Evolutionary conservation across 1,140 invertebrate species (phyloP), one percentile per base, ranked within the genome.

Genomic region (Formica exsecta): DNA sequence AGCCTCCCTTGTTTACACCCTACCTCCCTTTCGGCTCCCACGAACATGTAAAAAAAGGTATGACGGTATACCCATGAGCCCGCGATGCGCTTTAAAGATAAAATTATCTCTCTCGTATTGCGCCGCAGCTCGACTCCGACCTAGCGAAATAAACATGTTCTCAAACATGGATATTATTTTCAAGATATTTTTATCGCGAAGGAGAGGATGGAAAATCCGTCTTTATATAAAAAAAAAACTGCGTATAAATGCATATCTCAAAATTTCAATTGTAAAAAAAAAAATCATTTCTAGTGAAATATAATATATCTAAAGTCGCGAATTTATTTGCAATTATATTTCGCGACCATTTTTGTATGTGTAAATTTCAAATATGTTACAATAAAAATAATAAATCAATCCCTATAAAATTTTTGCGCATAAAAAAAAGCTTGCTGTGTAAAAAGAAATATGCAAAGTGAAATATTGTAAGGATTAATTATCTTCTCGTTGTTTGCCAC

Each of bases 1-100:
- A 57, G 66, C 51, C 38, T 22, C 51, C 68, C 79, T 74, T 83
- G 79, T 83, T 83, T 83, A 83, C 79, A 73, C 79, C 66, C 66
- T 83, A 48, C 9, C 38, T 48, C 38, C 38, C 29, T 83, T 61
- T 73, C 32, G 66, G 1, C 51, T 59, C 65, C 36, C 25, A 32
- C 19, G 3, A 65, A 68, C 32, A 64, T 11, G 68, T 48, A 62
- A 73, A 83, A 81, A 81, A 81, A 62, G 13, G 9, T 61, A 59
- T 61, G 66, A 80, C 44, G 54, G 66, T 54, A 13, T 36, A 48
- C 36, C 38, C 61, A 41, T 32, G 32, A 32, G 3, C 32, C 32
- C 32, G 74, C 65, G 48, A 59, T 57, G 41, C 32, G 68, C 61
- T 83, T 81, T 73, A 74, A 61, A 83, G 68, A 83, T 83, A 83